phyloP scores from a whole-genome alignment of 2,113 vertebrate species.

The Empidonax alnorum region DNA sequence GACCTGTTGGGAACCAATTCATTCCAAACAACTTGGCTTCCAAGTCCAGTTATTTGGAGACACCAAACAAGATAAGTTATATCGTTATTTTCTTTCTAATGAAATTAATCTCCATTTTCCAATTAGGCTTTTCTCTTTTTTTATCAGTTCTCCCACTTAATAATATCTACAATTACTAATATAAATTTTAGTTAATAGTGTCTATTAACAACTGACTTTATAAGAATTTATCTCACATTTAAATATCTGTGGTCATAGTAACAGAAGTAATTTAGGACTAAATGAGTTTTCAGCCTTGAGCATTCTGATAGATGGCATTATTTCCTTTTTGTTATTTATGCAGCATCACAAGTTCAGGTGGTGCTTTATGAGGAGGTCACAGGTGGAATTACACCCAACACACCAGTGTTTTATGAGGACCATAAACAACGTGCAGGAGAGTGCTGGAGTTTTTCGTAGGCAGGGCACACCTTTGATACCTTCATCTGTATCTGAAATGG shows the following conservation, averaged over 20 bases:
- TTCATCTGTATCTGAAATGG: not conserved
- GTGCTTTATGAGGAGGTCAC: not conserved
- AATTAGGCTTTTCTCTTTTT: slow-evolving; percentile 47
- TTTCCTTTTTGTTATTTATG: slow-evolving; percentile 8
- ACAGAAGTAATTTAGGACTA: slow-evolving; percentile 49
- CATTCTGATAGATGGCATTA: not conserved
- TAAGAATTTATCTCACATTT: slow-evolving; percentile 63
- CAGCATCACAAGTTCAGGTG: not conserved
- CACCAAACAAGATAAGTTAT: not conserved
- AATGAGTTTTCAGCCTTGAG: slow-evolving; percentile 52
- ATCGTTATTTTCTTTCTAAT: not conserved
- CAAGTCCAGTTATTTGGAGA: not conserved
- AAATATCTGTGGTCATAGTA: slow-evolving; percentile 60
- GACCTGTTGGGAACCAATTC: not conserved
- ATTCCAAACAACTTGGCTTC: not conserved
- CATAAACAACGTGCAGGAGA: not conserved
- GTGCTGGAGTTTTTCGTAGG: not conserved
- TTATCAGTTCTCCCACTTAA: slow-evolving; percentile 50
- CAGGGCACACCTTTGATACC: not conserved
- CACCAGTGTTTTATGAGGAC: not conserved
- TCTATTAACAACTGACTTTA: slow-evolving; percentile 39
- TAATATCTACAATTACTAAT: slow-evolving; percentile 52
- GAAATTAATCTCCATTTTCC: slow-evolving; percentile 61
- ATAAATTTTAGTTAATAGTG: slow-evolving; percentile 50
- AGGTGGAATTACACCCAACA: not conserved